A percentile compares a stretch with the other conserved stretches of the same genome.
phyloP scores from a whole-genome alignment of 2,797 vertebrate species.

The Periparus ater region DNA sequence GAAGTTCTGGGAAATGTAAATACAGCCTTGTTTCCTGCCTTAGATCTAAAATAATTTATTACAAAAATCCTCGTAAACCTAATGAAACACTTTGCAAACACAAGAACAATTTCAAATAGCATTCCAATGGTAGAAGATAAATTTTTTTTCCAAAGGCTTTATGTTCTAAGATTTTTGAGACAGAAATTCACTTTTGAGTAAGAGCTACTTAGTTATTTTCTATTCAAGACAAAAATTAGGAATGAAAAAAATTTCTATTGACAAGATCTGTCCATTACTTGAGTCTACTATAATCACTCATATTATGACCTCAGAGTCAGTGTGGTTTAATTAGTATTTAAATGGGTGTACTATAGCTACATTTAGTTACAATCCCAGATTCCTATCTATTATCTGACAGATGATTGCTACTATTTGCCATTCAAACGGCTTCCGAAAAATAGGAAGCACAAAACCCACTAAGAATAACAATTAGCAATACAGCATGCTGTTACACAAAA shows the following conservation, averaged over 20 bases:
- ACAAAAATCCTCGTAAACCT: not conserved
- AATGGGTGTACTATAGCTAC: not conserved
- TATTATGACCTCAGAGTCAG: not conserved
- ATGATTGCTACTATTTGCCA: constrained; percentile 3
- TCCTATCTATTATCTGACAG: not conserved
- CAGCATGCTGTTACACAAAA: constrained; percentile 21
- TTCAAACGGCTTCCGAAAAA: constrained; percentile 13
- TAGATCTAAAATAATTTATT: not conserved
- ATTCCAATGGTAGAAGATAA: not conserved
- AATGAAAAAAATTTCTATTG: not conserved
- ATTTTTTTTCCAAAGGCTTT: not conserved
- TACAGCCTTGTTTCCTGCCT: not conserved
- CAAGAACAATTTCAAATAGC: not conserved
- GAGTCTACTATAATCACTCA: not conserved
- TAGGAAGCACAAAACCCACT: not conserved
- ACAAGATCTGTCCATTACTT: not conserved
- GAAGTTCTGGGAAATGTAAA: constrained; percentile 27
- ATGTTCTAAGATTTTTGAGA: constrained; percentile 34
- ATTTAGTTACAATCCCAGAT: constrained; percentile 9
- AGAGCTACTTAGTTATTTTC: not conserved
- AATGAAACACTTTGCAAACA: not conserved
- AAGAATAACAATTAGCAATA: constrained; percentile 51
- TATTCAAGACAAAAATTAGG: not conserved
- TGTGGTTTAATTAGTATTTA: constrained; percentile 22
- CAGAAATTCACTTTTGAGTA: constrained; percentile 39